Evolutionary conservation across 1,140 invertebrate species (phyloP), one percentile per base, ranked within the genome.

Genomic region (Drosophila nikananu): DNA sequence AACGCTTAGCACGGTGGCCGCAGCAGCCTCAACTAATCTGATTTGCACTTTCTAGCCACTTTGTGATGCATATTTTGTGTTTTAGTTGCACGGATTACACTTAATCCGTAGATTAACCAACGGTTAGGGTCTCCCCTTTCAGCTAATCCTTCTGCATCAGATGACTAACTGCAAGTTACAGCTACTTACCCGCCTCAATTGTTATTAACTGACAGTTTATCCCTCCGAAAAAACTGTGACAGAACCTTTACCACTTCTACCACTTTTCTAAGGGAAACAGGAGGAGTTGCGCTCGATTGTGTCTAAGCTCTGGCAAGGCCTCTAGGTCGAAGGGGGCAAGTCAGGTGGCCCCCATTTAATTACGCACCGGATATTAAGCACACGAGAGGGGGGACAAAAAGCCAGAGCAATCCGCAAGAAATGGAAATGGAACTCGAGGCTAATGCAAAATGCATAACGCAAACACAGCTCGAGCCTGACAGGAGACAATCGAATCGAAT

Each of bases 391-490:
- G 32, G 42, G 7, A 9, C 7, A 3, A 49, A 61, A 27, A 15
- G 62, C 12, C 30, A 23, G 32, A 37, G 52, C 9, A 27, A 51
- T 25, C 30, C 35, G 15, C 13, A 46, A 49, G 23, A 42, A 19
- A 67, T n/a, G 60, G 35, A 57, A 70, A 59, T 59, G 51, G 51
- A 42, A 51, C 57, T 65, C 30, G 49, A 51, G 55, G 49, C 75
- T 64, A 79, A 82, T 86, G 68, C 68, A 79, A 62, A 61, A 75
- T 86, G 74, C 83, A 84, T 49, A 75, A 70, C 19, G 46, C 51
- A 54, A 39, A 37, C 48, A 62, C 54, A 39, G 52, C n/a, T 59
- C 42, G 60, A 55, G 10, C 7, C 60, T 48, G 61, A 39, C 32
- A 42, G 25, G 21, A 57, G n/a, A 77, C 57, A 37, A 39, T n/a